phyloP scores from a whole-genome alignment of 1,140 invertebrate genomes.

The Metopolophium dirhodum region DNA sequence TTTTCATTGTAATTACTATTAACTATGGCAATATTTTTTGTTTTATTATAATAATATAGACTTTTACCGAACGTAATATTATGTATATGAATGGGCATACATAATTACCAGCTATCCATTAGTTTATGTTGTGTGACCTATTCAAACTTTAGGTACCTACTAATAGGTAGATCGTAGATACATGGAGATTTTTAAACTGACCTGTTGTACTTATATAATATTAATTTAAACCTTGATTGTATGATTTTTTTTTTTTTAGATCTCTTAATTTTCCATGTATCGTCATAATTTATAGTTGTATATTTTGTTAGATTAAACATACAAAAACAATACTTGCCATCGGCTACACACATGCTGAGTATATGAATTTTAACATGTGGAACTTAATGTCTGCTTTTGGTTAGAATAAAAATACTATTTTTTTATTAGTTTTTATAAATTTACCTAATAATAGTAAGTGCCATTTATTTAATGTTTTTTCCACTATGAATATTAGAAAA shows the following conservation, averaged over 20 bases:
- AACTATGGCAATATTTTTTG: constrained; percentile 38
- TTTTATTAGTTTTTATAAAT: background rate
- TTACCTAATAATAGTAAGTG: constrained; percentile 38
- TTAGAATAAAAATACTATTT: background rate
- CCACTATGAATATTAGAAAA: background rate
- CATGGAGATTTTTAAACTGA: constrained; percentile 19
- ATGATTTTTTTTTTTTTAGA: constrained; percentile 34
- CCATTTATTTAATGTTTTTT: constrained; percentile 30
- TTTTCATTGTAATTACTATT: constrained; percentile 9
- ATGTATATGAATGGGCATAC: background rate
- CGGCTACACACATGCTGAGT: background rate
- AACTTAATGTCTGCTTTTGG: background rate
- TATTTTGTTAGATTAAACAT: background rate
- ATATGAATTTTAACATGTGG: background rate
- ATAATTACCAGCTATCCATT: constrained; percentile 24
- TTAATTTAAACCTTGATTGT: background rate
- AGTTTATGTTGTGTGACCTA: background rate
- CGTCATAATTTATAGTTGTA: background rate
- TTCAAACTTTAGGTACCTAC: background rate
- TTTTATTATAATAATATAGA: constrained; percentile 26
- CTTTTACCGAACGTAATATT: constrained; percentile 18
- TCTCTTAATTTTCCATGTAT: constrained; percentile 48
- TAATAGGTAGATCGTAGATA: background rate
- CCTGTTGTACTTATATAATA: constrained; percentile 53
- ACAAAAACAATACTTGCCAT: constrained; percentile 43